Evolutionary conservation across 2,113 vertebrate species (phyloP), one percentile per base, ranked within the genome.

Genomic region (Pagrus major): DNA sequence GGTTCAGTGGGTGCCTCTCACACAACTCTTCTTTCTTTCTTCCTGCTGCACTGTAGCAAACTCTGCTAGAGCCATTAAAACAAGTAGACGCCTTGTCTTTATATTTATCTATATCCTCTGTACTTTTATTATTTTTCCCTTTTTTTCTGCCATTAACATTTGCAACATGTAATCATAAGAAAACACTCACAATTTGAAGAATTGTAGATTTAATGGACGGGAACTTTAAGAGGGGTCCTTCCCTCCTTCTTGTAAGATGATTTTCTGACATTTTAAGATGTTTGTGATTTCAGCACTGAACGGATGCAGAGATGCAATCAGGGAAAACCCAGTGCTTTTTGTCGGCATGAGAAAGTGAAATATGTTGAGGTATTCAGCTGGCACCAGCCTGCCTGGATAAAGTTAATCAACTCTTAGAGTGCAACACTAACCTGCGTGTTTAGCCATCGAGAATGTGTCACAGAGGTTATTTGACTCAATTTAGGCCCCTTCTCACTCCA

Each of bases 381-480:
- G 39, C 39, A 31, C 25, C 18, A 15, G 68, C 41, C 54, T 44
- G 20, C 20, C 23, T 66, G 76, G 27, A 51, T 65, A 29, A 14
- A 69, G 20, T 41, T 31, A 67, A 68, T 78, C 21, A 63, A 20
- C 16, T 63, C 39, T 35, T 25, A 68, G 37, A 23, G 9, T 3
- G 5, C n/a, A 25, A 20, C 69, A 8, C 58, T 54, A 27, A 71
- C 76, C 68, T 83, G 76, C 37, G 68, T 59, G 74, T 89, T 81
- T 82, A 82, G 20, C 83, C 35, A 9, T 8, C 4, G 80, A 81
- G 83, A 84, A 76, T 39, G 29, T 61, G 68, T 82, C 74, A 41
- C 35, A 56, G 47, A 82, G 52, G 51, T 8, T 25, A 14, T n/a
- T 31, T 46, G 54, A 49, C 58, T 76, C 47, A 55, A 5, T 39